Base-by-base conservation (phyloP, 2,888 invertebrate species). In the Andrena trimmerana region DNA sequence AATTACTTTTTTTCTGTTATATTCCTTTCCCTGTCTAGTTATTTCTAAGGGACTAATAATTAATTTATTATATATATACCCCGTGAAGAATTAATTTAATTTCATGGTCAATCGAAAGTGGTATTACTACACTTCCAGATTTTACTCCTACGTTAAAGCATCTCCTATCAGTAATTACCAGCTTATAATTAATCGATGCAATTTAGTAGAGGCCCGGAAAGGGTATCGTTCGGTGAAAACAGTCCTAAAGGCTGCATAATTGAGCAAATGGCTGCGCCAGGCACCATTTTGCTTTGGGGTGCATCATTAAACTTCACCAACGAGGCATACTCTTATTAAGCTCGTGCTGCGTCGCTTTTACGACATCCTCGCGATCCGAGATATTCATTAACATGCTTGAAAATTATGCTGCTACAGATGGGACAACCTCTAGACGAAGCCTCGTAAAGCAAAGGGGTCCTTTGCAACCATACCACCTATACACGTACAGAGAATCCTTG, bases 161-260 rank as follows among this genome's bases (percentile, higher is more conserved):
- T 13, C 24, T 4, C 13, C 10, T n/a, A 0, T 3, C 1, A 36
- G n/a, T 20, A 31, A 42, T 71, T 52, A 29, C 2, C 3, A 29
- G 27, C 7, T 24, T 7, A 10, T 48, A 59, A 78, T 62, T 65
- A 65, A 60, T 52, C 20, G 59, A 52, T 16, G 60, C 5, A 29
- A 16, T 13, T 50, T 60, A 50, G 1, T 2, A 42, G 10, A 13
- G 20, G 59, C 20, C 79, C 66, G 24, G 7, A 20, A 78, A 70
- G 75, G 54, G 50, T 52, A n/a, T 24, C 27, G 24, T 33, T 67
- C 63, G 5, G 7, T 29, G 82, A 82, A 70, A 78, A 72, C 60
- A 81, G 69, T 67, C 78, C 73, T 88, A 86, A 90, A 90, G 66
- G 87, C 87, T 89, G 89, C 89, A 90, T 91, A 91, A 91, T 91